Evolutionary conservation across 2,113 vertebrate species (phyloP).

Genomic region (Octodon degus): DNA sequence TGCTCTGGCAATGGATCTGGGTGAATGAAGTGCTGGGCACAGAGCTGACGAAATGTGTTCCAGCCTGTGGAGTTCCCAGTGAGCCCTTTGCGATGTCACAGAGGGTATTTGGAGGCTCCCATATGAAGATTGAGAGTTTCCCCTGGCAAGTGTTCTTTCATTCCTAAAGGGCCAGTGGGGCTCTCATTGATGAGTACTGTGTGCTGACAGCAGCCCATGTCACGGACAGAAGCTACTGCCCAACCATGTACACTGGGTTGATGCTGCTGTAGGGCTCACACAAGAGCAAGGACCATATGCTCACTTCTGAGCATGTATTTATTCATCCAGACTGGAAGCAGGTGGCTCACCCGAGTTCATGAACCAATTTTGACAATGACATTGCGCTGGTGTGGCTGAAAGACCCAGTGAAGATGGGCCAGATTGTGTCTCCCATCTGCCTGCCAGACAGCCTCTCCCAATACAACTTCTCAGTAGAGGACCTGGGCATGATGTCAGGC

Average conservation of each 20-base stretch:
- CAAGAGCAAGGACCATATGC: background rate
- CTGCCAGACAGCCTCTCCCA: slow-evolving; percentile 82
- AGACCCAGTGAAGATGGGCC: slow-evolving; percentile 84
- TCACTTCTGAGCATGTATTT: slow-evolving; percentile 77
- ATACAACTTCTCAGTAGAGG: slow-evolving; percentile 22
- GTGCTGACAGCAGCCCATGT: slow-evolving; percentile 89
- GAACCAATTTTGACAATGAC: slow-evolving; percentile 85
- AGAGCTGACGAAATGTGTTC: slow-evolving; percentile 83
- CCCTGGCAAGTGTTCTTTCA: slow-evolving; percentile 88
- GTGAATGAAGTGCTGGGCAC: slow-evolving; percentile 78
- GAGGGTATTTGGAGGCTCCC: slow-evolving; percentile 85
- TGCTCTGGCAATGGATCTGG: slow-evolving; percentile 86
- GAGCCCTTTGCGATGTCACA: slow-evolving; percentile 1
- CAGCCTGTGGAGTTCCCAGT: slow-evolving; percentile 87
- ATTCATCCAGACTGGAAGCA: slow-evolving; percentile 83
- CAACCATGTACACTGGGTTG: slow-evolving; percentile 82
- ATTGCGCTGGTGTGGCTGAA: slow-evolving; percentile 86
- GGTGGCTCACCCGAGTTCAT: accelerated
- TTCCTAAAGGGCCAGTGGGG: slow-evolving; percentile 78
- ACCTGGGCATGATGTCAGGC: slow-evolving; percentile 86
- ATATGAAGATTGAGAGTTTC: slow-evolving; percentile 80
- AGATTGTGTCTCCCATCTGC: slow-evolving; percentile 84
- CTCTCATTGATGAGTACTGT: slow-evolving; percentile 88
- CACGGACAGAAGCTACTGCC: slow-evolving; percentile 61
- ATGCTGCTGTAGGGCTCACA: background rate